phyloP scores from a whole-genome alignment of 2,797 vertebrate species.

The Chaetodon trifasciatus region DNA sequence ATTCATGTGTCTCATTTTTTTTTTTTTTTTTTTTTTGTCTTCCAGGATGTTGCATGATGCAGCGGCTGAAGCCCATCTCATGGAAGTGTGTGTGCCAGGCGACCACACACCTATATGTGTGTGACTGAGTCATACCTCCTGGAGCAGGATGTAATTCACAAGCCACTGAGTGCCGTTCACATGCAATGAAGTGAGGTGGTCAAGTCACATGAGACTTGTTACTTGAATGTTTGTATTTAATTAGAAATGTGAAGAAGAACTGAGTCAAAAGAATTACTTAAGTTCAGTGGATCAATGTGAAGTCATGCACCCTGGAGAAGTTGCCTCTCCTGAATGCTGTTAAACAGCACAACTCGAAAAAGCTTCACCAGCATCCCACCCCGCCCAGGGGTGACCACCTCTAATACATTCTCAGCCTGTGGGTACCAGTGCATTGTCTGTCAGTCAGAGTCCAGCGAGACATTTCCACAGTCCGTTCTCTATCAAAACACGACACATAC shows the following conservation, averaged over 20 bases:
- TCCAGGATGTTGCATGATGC: not conserved
- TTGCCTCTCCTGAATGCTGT: not conserved
- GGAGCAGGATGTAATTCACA: conserved; percentile 4
- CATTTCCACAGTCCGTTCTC: conserved; percentile 1
- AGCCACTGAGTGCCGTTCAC: not conserved
- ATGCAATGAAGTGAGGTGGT: conserved; percentile 9
- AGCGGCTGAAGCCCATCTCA: not conserved
- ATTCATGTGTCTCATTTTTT: not conserved
- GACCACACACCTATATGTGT: not conserved
- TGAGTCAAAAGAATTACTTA: not conserved
- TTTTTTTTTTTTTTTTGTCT: conserved; percentile 1
- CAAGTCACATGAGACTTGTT: conserved; percentile 13
- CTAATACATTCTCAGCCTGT: not conserved
- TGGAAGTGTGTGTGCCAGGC: not conserved
- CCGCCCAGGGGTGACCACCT: not conserved
- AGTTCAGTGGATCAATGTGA: not conserved
- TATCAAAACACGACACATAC: conserved; percentile 9
- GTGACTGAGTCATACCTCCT: conserved; percentile 4
- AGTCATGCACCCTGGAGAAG: not conserved
- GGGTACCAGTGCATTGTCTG: not conserved
- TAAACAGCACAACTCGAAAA: not conserved
- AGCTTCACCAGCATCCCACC: not conserved
- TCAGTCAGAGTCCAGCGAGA: conserved; percentile 2
- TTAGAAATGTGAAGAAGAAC: not conserved
- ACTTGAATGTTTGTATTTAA: not conserved